Conservation (phyloP, 1,140 invertebrate genomes). For the Hesperophylax magnus region DNA sequence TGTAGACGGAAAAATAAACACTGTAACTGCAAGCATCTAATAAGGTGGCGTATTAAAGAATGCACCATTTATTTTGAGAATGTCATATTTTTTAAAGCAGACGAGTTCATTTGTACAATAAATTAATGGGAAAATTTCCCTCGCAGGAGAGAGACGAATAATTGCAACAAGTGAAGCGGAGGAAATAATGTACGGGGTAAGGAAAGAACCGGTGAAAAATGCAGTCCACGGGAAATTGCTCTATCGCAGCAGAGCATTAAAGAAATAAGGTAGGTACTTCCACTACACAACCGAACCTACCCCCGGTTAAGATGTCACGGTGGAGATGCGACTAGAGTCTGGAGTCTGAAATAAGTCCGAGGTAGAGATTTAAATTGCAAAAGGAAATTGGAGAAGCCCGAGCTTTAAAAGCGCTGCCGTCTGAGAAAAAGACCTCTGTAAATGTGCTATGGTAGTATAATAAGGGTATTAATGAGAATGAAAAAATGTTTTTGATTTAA, state of each 20-base stretch:
- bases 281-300: not conserved
- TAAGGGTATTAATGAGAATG: too few species aligned
- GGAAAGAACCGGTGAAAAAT: not conserved
- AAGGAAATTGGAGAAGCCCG: not conserved
- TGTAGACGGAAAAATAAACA: too few species aligned
- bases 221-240: slow-evolving; percentile 20
- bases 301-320: slow-evolving; percentile 1
- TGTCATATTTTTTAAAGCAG: too few species aligned
- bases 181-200: slow-evolving; percentile 3
- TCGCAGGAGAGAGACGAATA: not conserved
- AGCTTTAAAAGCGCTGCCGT: too few species aligned
- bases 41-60: too few species aligned
- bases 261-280: too few species aligned
- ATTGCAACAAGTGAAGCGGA: slow-evolving; percentile 22
- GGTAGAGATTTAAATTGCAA: slow-evolving; percentile 7
- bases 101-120: not conserved
- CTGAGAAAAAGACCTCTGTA: too few species aligned
- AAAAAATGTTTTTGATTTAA: too few species aligned
- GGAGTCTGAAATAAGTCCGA: not conserved
- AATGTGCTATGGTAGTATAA: too few species aligned
- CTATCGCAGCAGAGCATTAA: not conserved
- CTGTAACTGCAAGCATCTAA: too few species aligned
- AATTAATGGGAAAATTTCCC: not conserved
- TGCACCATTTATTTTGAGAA: too few species aligned
- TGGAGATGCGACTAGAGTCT: not conserved